A percentile compares a stretch with the other conserved stretches of the same genome.
Evolutionary conservation across 2,888 invertebrate genomes (phyloP).

Genomic region (Dolichomitus sp.): DNA sequence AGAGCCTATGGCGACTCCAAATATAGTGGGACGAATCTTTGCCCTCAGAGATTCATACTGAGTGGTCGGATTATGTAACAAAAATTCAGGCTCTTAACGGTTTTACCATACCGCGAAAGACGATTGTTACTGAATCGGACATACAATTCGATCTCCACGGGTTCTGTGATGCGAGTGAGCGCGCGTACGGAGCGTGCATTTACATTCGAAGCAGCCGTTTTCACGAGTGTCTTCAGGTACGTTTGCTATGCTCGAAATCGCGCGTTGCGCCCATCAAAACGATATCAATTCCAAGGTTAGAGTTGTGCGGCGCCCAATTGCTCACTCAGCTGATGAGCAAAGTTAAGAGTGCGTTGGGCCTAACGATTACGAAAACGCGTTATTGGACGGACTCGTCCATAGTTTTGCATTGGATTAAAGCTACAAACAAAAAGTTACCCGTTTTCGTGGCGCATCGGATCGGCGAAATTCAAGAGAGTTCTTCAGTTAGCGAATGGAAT

Average conservation of each 20-base stretch:
- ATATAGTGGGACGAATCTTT: constrained; percentile 57
- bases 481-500: constrained; percentile 42
- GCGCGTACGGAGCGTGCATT: constrained; percentile 60
- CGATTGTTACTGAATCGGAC: too few species aligned
- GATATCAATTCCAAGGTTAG: constrained; percentile 60
- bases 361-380: constrained; percentile 8
- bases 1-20: constrained; percentile 51
- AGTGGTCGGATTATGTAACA: constrained; percentile 36
- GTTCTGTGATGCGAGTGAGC: constrained; percentile 62
- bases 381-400: constrained; percentile 61
- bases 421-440: constrained; percentile 14
- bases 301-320: constrained; percentile 64
- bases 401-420: constrained; percentile 58
- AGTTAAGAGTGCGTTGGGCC: constrained; percentile 33
- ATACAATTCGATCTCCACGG: constrained; percentile 55
- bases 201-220: constrained; percentile 31
- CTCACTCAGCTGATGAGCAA: constrained; percentile 43
- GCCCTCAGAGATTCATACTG: constrained; percentile 43
- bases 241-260: constrained; percentile 63
- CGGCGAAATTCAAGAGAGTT: constrained; percentile 60
- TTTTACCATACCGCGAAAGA: too few species aligned
- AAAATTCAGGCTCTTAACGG: constrained; percentile 23
- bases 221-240: neutral
- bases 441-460: constrained; percentile 59
- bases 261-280: constrained; percentile 64